Evolutionary conservation across 2,888 invertebrate genomes (phyloP).

Genomic region (Melieria picta): DNA sequence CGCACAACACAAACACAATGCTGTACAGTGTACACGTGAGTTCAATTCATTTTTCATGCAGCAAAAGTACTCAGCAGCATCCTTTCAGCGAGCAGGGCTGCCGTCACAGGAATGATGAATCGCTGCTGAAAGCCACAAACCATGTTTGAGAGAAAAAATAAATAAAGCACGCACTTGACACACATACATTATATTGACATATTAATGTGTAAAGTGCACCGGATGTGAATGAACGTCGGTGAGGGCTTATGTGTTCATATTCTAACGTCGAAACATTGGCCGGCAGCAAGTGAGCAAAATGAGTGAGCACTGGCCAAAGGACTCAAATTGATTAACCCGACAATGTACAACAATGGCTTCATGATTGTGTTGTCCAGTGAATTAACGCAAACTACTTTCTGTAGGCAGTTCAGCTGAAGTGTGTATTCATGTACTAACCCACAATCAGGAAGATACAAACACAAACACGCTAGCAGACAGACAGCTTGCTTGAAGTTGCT

Average conservation of each 20-base stretch:
- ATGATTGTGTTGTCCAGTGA: conserved; percentile 5
- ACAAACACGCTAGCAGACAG: too few relatives aligned
- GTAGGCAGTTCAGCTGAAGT: too few relatives aligned
- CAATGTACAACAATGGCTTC: conserved; percentile 8
- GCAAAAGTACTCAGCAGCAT: too few relatives aligned
- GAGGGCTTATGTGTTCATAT: not conserved
- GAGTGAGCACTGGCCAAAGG: not conserved
- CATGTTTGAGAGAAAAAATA: too few relatives aligned
- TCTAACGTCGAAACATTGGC: not conserved
- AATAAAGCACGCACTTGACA: not conserved
- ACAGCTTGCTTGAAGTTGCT: too few relatives aligned
- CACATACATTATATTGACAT: not conserved
- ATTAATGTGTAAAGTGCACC: not conserved
- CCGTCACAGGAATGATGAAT: not conserved
- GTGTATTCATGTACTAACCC: too few relatives aligned
- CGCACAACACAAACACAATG: too few relatives aligned
- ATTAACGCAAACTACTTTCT: not conserved
- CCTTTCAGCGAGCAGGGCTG: too few relatives aligned
- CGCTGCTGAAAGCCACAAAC: not conserved
- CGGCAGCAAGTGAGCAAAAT: too few relatives aligned
- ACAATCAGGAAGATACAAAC: too few relatives aligned
- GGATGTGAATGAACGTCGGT: not conserved
- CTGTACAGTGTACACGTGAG: too few relatives aligned
- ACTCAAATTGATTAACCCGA: not conserved
- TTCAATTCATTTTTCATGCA: too few relatives aligned